Evolutionary conservation across 2,113 vertebrate genomes (phyloP).

Genomic region (Boulengeromyrus knoepffleri): DNA sequence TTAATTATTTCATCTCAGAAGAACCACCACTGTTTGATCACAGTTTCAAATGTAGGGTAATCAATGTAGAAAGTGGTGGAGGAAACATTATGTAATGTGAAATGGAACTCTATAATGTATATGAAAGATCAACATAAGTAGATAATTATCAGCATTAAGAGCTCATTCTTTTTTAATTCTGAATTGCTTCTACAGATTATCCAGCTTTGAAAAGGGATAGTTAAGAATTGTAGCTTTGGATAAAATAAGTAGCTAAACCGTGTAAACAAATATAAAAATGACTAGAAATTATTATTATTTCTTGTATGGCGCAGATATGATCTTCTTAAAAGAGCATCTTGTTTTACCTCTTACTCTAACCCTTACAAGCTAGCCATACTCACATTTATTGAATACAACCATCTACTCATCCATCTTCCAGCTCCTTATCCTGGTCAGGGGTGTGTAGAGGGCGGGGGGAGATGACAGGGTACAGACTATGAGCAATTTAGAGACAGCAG

Average conservation of each 20-base stretch:
- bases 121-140: neutral
- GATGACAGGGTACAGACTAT: neutral
- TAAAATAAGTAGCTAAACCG: neutral
- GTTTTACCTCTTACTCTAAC: neutral
- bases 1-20: neutral
- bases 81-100: neutral
- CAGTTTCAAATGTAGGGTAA: neutral
- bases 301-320: neutral
- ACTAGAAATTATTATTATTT: neutral
- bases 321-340: neutral
- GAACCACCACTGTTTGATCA: neutral
- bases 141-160: neutral
- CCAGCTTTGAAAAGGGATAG: neutral
- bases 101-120: neutral
- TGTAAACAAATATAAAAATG: neutral
- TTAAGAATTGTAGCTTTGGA: neutral
- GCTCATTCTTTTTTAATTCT: neutral
- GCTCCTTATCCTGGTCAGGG: neutral
- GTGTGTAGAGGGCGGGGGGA: neutral
- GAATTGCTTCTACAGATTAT: neutral
- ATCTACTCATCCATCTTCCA: neutral
- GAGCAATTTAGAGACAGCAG: neutral
- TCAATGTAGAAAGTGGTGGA: neutral
- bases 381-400: neutral
- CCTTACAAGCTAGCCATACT: neutral